Conservation (phyloP, 1,140 invertebrate species). For the Monomorium pharaonis region DNA sequence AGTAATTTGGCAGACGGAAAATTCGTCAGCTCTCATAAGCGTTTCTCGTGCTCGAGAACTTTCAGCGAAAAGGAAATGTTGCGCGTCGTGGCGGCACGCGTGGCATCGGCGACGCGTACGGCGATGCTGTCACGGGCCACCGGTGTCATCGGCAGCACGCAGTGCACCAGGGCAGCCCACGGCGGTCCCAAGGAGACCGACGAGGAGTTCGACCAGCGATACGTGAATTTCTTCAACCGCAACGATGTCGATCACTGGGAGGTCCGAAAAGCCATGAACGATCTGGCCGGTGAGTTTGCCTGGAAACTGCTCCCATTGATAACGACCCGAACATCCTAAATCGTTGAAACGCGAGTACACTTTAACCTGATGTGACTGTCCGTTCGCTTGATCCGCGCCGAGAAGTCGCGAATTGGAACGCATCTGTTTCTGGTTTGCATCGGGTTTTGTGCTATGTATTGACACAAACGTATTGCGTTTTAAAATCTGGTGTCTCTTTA, state of each 20-base stretch:
- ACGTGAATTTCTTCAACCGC: slow-evolving; percentile 94
- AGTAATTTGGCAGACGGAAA: too few species aligned
- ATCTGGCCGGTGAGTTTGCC: slow-evolving; percentile 85
- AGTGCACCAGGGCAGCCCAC: slow-evolving; percentile 73
- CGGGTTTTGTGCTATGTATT: not conserved
- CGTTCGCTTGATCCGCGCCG: not conserved
- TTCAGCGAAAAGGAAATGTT: slow-evolving; percentile 81
- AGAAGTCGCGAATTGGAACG: not conserved
- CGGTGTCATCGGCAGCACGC: slow-evolving; percentile 68
- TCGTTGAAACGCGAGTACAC: not conserved
- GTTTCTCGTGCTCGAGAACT: too few species aligned
- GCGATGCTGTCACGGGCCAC: slow-evolving; percentile 72
- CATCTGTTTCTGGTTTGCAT: not conserved
- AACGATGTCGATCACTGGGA: slow-evolving; percentile 98
- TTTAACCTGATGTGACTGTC: not conserved
- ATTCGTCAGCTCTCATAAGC: not conserved
- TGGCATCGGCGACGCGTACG: slow-evolving; percentile 78
- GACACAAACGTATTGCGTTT: not conserved
- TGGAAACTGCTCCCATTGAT: not conserved
- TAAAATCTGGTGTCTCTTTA: not conserved
- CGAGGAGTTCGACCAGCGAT: slow-evolving; percentile 91
- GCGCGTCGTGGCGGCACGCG: slow-evolving; percentile 82
- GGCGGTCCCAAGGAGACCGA: slow-evolving; percentile 85
- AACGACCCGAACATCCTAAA: not conserved
- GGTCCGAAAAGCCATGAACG: slow-evolving; percentile 94